A percentile compares a stretch with the other conserved stretches of the same genome.
These are phyloP conservation scores for Chondrilla cf. caribensis DNA, from an alignment of 37 sponge, comb jelly and placozoan species.

Conservation along the genomic window DNA sequence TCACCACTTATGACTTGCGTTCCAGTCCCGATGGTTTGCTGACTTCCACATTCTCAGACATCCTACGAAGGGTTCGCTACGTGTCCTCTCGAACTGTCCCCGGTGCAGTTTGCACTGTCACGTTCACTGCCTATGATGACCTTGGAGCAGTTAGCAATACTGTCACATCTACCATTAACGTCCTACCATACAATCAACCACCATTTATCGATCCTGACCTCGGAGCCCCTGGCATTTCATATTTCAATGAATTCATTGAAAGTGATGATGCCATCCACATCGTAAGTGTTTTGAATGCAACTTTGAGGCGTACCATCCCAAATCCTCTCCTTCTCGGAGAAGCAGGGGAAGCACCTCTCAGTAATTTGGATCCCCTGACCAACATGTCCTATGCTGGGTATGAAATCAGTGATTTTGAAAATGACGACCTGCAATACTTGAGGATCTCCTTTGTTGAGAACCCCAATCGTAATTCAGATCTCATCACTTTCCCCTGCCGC, in stretches of 20 bases:
- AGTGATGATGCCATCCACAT: constrained; percentile 38
- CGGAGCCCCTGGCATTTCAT: constrained; percentile 54
- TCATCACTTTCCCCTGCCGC: constrained; percentile 56
- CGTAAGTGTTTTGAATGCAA: constrained; percentile 64
- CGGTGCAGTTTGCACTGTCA: constrained; percentile 45
- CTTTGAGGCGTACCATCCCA: constrained; percentile 39
- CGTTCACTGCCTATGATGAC: constrained; percentile 39
- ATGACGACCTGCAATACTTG: constrained; percentile 39
- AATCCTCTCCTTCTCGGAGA: constrained; percentile 44
- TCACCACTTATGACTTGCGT: background rate
- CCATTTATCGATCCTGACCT: constrained; percentile 69
- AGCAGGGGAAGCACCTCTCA: constrained; percentile 62
- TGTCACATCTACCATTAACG: constrained; percentile 22
- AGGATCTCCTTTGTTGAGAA: constrained; percentile 37
- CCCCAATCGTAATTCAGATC: constrained; percentile 33
- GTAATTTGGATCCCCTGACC: constrained; percentile 29
- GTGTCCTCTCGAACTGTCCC: background rate
- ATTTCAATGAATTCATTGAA: constrained; percentile 49
- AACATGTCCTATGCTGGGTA: constrained; percentile 72
- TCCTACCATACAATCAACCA: constrained; percentile 43
- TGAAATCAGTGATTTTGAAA: constrained; percentile 49
- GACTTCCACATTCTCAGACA: constrained; percentile 11
- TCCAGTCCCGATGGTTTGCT: constrained; percentile 18
- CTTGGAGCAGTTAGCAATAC: constrained; percentile 22
- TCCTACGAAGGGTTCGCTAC: constrained; percentile 3